A percentile compares a stretch with the other conserved stretches of the same genome.
These are phyloP conservation scores for Antheraea mylitta DNA, from an alignment of 1,140 invertebrate species.

Conservation along the genomic window DNA sequence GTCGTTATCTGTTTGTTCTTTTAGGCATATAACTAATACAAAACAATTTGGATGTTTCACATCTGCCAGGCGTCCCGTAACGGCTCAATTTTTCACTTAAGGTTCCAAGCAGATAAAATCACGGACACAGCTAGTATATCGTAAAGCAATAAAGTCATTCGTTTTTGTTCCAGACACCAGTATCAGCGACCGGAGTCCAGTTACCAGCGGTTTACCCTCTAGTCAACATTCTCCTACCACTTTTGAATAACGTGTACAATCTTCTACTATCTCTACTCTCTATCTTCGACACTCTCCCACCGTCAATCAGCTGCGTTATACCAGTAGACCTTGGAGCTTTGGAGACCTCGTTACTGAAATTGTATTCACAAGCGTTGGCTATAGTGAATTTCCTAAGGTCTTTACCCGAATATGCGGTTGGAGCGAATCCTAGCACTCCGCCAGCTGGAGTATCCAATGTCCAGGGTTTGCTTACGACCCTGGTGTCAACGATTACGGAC, in stretches of 20 bases:
- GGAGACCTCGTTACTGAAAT: constrained; percentile 62
- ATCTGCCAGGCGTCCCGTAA: no score
- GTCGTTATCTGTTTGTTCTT: no score
- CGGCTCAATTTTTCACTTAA: no score
- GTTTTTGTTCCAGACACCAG: constrained; percentile 51
- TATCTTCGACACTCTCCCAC: constrained; percentile 64
- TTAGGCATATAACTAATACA: no score
- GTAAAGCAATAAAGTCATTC: no score
- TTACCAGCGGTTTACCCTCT: constrained; percentile 65
- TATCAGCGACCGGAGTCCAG: constrained; percentile 50
- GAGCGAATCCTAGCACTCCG: constrained; percentile 56
- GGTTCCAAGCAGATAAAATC: no score
- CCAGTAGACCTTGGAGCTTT: constrained; percentile 63
- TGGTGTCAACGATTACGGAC: constrained; percentile 51
- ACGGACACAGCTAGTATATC: no score
- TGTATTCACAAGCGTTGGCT: constrained; percentile 68
- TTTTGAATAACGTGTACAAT: constrained; percentile 70
- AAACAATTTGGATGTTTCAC: no score
- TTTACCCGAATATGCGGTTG: constrained; percentile 60
- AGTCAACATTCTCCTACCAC: constrained; percentile 66
- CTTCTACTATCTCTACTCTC: constrained; percentile 63
- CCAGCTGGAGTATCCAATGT: constrained; percentile 41
- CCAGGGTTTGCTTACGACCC: constrained; percentile 49
- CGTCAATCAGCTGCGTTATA: constrained; percentile 54
- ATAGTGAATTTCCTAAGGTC: constrained; percentile 66